Evolutionary conservation across 2,797 vertebrate species (phyloP), one percentile per base, ranked within the genome.

Genomic region (Melanotaenia parkinsoni): DNA sequence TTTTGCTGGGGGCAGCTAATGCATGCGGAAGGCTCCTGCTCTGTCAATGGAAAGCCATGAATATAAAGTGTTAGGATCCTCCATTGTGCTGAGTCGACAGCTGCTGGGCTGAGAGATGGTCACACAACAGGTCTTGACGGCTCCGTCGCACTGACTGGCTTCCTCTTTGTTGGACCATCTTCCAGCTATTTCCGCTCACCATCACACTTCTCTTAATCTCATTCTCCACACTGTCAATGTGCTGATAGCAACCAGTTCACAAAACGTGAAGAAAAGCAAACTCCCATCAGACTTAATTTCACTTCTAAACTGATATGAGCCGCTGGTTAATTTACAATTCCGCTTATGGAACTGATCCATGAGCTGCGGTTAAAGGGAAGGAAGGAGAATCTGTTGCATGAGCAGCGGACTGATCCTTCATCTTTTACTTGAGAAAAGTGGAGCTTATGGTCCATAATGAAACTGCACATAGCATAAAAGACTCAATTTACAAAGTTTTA

Each of bases 121-220:
- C 51, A 33, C 82, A 73, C 80, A 84, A 58, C 72, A 30, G 69
- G 84, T 83, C 81, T 62, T 61, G 81, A 83, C 60, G 76, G 57
- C 32, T 67, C 72, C 70, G 86, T 90, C 88, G 80, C 83, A 81
- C 63, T 30, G 37, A 61, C 77, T 51, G 57, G 47, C 67, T 74
- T 73, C 72, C 64, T 70, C 65, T 79, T 66, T 58, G 38, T 50
- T 30, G 70, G 79, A 79, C 83, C 68, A 40, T 87, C 84, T 76
- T 81, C 74, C 77, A 81, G 70, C 75, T 69, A 62, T 79, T 83
- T 80, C 72, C 67, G 68, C 73, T 69, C 65, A 75, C 81, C 56
- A 76, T 86, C 77, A 54, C 83, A 76, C 77, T 64, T 63, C 76
- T 82, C 53, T 82, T 89, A 89, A 94, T 91, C 91, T 84, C 66